Evolutionary conservation across 2,797 vertebrate species (phyloP).

Genomic region (Eulemur rubriventer): DNA sequence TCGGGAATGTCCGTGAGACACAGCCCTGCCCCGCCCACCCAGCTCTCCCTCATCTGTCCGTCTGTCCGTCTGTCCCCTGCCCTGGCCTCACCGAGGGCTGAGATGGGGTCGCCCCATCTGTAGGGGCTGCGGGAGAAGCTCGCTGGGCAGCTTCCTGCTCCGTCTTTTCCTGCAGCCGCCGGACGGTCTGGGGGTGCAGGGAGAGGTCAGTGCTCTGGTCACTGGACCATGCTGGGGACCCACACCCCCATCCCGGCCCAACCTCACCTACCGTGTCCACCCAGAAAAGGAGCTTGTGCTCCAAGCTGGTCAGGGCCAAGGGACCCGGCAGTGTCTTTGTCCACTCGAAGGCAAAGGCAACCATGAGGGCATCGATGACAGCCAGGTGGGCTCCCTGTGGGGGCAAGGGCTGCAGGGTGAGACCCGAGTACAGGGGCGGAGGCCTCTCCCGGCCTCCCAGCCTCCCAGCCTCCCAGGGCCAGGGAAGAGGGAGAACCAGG

Average conservation of each 20-base stretch:
- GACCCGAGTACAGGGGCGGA: rapidly evolving
- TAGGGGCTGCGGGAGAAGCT: constrained; percentile 75
- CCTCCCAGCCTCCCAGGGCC: background rate
- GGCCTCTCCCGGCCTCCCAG: rapidly evolving
- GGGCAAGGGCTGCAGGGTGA: background rate
- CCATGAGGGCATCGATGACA: constrained; percentile 93
- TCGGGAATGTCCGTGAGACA: background rate
- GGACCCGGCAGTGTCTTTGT: constrained; percentile 84
- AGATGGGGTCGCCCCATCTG: constrained; percentile 84
- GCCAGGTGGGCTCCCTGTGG: constrained; percentile 92
- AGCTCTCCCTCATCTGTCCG: background rate
- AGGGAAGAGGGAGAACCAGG: background rate
- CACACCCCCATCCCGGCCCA: background rate
- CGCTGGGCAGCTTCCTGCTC: constrained; percentile 86
- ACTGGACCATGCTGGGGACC: background rate
- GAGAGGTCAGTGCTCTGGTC: background rate
- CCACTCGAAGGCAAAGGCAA: constrained; percentile 90
- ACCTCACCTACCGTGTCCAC: constrained; percentile 88
- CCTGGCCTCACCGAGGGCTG: constrained; percentile 88
- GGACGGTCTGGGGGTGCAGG: constrained; percentile 87
- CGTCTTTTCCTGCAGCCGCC: constrained; percentile 87
- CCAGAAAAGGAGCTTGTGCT: constrained; percentile 92
- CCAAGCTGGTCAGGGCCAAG: constrained; percentile 85
- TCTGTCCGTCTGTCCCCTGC: too few species aligned
- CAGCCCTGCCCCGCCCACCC: constrained; percentile 3